Conservation (phyloP, 1,140 invertebrate species). For the Saccostrea cuccullata region DNA sequence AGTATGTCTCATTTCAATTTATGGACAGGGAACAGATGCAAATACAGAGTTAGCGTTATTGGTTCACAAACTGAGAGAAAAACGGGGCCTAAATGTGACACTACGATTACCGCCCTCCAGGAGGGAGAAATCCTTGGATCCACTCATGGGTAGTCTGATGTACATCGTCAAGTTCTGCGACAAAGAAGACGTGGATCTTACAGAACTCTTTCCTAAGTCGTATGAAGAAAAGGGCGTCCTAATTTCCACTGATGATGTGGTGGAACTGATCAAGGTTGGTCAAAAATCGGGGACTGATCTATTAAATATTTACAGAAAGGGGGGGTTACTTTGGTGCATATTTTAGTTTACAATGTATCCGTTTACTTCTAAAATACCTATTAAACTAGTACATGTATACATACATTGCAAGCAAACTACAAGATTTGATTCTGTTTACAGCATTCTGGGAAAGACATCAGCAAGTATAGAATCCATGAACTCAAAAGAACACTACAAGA, state of each 20-base stretch:
- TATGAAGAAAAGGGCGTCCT: slow-evolving; percentile 49
- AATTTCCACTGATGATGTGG: slow-evolving; percentile 44
- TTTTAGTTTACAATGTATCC: too few species aligned
- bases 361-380: too few species aligned
- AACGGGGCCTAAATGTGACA: slow-evolving; percentile 44
- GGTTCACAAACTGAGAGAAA: slow-evolving; percentile 45
- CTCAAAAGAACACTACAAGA: slow-evolving; percentile 40
- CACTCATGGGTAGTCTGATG: slow-evolving; percentile 45
- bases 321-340: too few species aligned
- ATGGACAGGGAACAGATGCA: slow-evolving; percentile 51
- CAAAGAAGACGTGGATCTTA: slow-evolving; percentile 26
- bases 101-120: slow-evolving; percentile 51
- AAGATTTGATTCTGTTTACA: not conserved
- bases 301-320: too few species aligned
- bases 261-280: slow-evolving; percentile 46
- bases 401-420: too few species aligned
- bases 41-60: slow-evolving; percentile 48
- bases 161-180: slow-evolving; percentile 39
- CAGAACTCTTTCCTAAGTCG: slow-evolving; percentile 40
- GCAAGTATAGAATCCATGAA: slow-evolving; percentile 36
- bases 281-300: not conserved
- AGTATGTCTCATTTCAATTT: not conserved
- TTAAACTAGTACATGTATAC: too few species aligned
- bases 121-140: slow-evolving; percentile 43
- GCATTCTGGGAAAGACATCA: slow-evolving; percentile 38